A percentile compares a stretch with the other conserved stretches of the same genome.
Conservation (phyloP, 1,140 invertebrate genomes). For the Lamellibrachia luymesi region DNA sequence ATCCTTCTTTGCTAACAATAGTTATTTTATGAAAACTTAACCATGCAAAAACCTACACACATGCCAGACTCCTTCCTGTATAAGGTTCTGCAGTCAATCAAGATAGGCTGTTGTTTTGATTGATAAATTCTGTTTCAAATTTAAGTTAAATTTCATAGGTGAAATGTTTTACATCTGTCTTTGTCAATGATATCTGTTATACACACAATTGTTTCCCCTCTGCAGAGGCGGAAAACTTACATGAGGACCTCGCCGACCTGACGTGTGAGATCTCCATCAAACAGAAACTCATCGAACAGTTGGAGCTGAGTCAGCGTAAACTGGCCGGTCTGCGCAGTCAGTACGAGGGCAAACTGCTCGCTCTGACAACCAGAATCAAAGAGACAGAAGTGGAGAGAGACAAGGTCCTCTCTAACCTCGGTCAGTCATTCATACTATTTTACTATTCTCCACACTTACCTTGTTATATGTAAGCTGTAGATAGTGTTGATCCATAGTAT, state of each 20-base stretch:
- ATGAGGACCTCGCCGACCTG: conserved; percentile 74
- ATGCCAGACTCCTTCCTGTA: too few relatives aligned
- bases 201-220: neutral
- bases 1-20: conserved; percentile 6
- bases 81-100: too few relatives aligned
- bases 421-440: conserved; percentile 33
- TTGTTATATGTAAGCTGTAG: too few relatives aligned
- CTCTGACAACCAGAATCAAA: conserved; percentile 82
- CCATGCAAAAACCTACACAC: too few relatives aligned
- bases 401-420: conserved; percentile 72
- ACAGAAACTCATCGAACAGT: conserved; percentile 87
- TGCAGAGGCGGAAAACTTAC: conserved; percentile 57
- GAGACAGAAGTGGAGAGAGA: conserved; percentile 91
- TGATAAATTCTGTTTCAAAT: neutral
- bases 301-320: conserved; percentile 83
- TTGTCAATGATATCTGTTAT: neutral
- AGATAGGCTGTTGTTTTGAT: too few relatives aligned
- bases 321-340: conserved; percentile 78
- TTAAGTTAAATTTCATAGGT: neutral
- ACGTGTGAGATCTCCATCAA: conserved; percentile 90
- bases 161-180: neutral
- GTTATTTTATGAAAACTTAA: neutral
- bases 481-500: too few relatives aligned
- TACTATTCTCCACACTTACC: too few relatives aligned
- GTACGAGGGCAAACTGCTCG: conserved; percentile 91